phyloP scores from a whole-genome alignment of 2,113 vertebrate genomes.

The Syrmaticus mikado region DNA sequence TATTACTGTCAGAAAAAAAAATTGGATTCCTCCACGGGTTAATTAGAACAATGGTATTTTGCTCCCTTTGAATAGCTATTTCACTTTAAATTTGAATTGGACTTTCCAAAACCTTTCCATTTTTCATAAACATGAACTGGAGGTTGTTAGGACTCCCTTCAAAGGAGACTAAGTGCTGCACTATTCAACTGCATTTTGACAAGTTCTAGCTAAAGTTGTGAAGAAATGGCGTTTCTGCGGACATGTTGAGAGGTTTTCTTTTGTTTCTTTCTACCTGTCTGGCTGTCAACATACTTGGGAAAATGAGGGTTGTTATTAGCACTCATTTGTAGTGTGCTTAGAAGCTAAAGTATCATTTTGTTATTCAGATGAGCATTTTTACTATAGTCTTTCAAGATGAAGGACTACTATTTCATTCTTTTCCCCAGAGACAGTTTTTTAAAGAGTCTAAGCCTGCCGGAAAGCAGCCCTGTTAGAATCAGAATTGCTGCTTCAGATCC shows the following conservation, averaged over 20 bases:
- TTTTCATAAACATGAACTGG: not conserved
- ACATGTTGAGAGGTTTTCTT: fast-evolving
- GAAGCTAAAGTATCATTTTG: not conserved
- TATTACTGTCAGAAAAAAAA: not conserved
- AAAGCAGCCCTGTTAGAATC: not conserved
- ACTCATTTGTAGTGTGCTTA: not conserved
- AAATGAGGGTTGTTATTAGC: not conserved
- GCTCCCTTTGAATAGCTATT: not conserved
- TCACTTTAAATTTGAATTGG: not conserved
- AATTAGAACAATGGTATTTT: not conserved
- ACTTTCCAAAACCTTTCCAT: not conserved
- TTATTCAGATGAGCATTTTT: not conserved
- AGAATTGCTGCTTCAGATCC: not conserved
- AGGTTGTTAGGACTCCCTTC: not conserved
- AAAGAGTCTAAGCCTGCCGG: not conserved
- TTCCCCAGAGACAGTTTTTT: not conserved
- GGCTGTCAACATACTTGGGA: not conserved
- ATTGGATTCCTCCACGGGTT: not conserved
- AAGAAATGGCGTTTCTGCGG: not conserved
- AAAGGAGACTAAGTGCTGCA: not conserved
- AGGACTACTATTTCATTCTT: not conserved
- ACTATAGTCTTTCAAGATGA: not conserved
- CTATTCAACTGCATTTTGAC: not conserved
- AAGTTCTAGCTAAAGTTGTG: not conserved
- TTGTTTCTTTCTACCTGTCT: not conserved